Evolutionary conservation across 2,888 invertebrate species (phyloP).

Genomic region (Philereme transversata): DNA sequence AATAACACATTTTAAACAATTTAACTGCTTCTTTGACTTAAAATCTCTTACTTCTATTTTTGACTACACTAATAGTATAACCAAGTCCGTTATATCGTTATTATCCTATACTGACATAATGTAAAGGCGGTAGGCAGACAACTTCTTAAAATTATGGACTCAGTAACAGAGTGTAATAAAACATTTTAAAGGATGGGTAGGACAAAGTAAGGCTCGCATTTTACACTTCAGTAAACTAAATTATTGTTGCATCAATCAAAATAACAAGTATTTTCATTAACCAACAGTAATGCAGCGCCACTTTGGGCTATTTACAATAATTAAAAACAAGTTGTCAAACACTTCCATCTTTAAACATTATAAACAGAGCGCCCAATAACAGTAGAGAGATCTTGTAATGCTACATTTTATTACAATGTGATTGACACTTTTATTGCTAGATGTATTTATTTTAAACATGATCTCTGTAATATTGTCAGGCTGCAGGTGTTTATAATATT

Average conservation of each 20-base stretch:
- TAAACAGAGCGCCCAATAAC: conserved; percentile 41
- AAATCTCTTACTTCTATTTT: conserved; percentile 80
- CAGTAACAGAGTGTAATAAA: conserved; percentile 72
- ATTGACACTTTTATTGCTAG: conserved; percentile 45
- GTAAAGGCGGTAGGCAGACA: conserved; percentile 84
- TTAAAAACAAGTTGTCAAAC: conserved; percentile 11
- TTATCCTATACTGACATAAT: conserved; percentile 81
- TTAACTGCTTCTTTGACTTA: conserved; percentile 84
- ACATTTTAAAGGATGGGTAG: conserved; percentile 13
- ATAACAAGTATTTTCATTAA: not conserved
- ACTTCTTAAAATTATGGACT: conserved; percentile 78
- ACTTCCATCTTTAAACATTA: conserved; percentile 31
- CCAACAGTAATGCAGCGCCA: conserved; percentile 22
- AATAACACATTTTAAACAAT: conserved; percentile 85
- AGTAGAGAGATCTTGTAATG: conserved; percentile 45
- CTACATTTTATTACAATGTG: conserved; percentile 10
- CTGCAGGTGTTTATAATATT: conserved; percentile 42
- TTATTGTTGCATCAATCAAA: not conserved
- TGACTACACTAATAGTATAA: conserved; percentile 83
- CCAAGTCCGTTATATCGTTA: conserved; percentile 79
- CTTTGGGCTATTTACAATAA: conserved; percentile 20
- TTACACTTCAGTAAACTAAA: not conserved
- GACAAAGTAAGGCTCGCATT: conserved; percentile 30
- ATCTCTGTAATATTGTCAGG: conserved; percentile 61
- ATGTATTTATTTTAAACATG: conserved; percentile 33